Conservation (phyloP, 2,888 invertebrate genomes). For the Euspilapteryx auroguttella region DNA sequence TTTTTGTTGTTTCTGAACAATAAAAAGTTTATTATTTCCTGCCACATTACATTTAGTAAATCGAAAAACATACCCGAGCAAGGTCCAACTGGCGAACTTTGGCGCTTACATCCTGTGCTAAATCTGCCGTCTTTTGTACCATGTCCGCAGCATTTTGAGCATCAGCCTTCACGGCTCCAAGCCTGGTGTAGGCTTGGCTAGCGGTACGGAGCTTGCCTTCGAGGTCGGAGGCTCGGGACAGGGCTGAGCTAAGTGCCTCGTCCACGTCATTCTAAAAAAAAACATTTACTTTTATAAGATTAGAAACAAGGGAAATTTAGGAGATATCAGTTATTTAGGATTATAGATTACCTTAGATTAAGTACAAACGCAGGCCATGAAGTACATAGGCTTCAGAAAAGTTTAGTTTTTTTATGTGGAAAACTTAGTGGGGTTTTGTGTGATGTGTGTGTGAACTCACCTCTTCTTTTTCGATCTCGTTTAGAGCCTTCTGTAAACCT, state of each 20-base stretch:
- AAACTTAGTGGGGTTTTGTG: too few species aligned
- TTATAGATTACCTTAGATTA: too few species aligned
- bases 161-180: constrained; percentile 77
- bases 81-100: constrained; percentile 93
- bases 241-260: constrained; percentile 68
- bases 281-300: too few species aligned
- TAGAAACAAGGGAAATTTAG: too few species aligned
- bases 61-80: constrained; percentile 70
- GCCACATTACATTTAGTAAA: background rate
- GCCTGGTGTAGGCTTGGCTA: constrained; percentile 77
- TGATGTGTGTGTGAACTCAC: too few species aligned
- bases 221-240: constrained; percentile 74
- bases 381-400: too few species aligned
- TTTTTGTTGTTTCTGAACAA: too few species aligned
- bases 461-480: constrained; percentile 62
- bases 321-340: too few species aligned
- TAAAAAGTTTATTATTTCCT: background rate
- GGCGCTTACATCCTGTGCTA: constrained; percentile 93
- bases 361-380: too few species aligned
- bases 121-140: constrained; percentile 82
- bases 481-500: constrained; percentile 58
- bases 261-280: constrained; percentile 71
- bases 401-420: too few species aligned
- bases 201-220: constrained; percentile 80
- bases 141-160: constrained; percentile 81